Percentiles rank a stretch among this genome's conserved stretches.
These are phyloP conservation scores for Manacus vitellinus DNA, from an alignment of 2,113 vertebrate genomes.

Conservation along the genomic window DNA sequence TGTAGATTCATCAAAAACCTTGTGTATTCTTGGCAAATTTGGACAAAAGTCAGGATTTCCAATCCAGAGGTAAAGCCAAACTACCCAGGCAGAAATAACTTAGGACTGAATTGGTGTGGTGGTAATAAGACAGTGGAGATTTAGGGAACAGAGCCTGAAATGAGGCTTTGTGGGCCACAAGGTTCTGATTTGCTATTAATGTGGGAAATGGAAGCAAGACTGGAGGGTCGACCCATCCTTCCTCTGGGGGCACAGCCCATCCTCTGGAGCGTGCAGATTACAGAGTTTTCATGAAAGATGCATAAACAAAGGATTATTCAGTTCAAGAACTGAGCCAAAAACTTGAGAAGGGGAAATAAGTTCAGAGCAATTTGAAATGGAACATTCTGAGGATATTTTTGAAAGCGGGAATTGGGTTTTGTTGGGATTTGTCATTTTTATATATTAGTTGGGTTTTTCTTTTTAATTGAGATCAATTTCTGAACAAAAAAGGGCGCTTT, in stretches of 20 bases:
- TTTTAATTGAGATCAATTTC: slow-evolving; percentile 38
- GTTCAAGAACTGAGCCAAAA: not conserved
- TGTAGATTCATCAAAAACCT: not conserved
- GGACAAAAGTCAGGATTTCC: not conserved
- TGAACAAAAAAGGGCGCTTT: slow-evolving; percentile 40
- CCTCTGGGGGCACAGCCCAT: not conserved
- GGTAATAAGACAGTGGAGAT: not conserved
- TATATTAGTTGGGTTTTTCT: slow-evolving; percentile 31
- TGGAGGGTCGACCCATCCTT: not conserved
- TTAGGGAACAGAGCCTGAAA: not conserved
- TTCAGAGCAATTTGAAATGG: slow-evolving; percentile 6
- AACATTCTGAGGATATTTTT: not conserved
- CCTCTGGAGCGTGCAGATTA: not conserved
- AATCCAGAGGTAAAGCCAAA: not conserved
- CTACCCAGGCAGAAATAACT: not conserved
- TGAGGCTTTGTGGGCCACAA: not conserved
- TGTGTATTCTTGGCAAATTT: not conserved
- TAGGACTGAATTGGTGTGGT: not conserved
- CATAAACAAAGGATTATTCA: slow-evolving; percentile 26
- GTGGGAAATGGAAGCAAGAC: not conserved
- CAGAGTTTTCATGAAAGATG: not conserved
- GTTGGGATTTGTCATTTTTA: not conserved
- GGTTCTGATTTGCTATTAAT: not conserved
- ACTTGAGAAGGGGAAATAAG: not conserved
- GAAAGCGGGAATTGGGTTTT: not conserved